Conservation (phyloP, 2,113 vertebrate genomes). For the Syngnathoides biaculeatus region DNA sequence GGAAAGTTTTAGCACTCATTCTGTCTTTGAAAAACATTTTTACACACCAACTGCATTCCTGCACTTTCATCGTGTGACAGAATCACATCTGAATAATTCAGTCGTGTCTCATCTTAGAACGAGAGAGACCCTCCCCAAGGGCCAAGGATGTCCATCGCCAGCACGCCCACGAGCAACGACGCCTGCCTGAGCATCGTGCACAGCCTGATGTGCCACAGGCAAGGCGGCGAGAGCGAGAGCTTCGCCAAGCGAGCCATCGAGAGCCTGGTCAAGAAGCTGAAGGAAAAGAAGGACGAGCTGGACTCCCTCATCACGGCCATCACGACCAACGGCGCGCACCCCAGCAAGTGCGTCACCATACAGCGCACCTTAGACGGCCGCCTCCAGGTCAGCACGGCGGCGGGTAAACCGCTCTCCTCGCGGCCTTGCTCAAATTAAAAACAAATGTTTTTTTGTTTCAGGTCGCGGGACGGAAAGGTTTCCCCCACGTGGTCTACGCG, state of each 20-base stretch:
- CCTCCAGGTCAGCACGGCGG: constrained; percentile 78
- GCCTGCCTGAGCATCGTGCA: constrained; percentile 98
- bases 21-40: neutral
- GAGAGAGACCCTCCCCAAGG: constrained; percentile 26
- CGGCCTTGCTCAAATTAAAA: neutral
- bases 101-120: constrained; percentile 31
- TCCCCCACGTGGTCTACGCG: constrained; percentile 96
- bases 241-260: constrained; percentile 96
- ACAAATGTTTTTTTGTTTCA: constrained; percentile 46
- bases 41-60: neutral
- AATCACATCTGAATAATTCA: constrained; percentile 1
- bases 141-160: constrained; percentile 88
- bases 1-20: neutral
- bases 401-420: neutral
- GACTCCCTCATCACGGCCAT: constrained; percentile 97
- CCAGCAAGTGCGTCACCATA: constrained; percentile 97
- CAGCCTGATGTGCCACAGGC: constrained; percentile 96
- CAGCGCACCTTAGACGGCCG: constrained; percentile 94
- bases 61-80: neutral
- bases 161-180: constrained; percentile 94
- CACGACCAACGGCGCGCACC: constrained; percentile 95
- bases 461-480: constrained; percentile 97
- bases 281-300: constrained; percentile 97
- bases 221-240: constrained; percentile 95
- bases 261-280: constrained; percentile 96